These are phyloP conservation scores for Australoheros scitulus DNA, from an alignment of 2,113 vertebrate species.

Conservation along the genomic window DNA sequence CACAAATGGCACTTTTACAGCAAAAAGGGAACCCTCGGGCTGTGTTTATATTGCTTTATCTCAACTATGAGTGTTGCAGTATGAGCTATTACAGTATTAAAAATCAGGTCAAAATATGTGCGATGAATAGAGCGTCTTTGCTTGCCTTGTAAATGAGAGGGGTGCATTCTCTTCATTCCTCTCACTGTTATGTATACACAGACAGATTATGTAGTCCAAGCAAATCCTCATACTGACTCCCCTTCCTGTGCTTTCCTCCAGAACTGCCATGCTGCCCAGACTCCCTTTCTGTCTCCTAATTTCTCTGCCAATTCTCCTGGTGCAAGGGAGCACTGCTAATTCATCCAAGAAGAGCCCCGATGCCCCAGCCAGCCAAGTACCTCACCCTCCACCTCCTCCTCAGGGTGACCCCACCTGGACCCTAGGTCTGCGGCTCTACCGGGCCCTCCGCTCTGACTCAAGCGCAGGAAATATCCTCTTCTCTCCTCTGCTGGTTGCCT, in stretches of 20 bases:
- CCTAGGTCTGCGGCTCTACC: constrained; percentile 69
- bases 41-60: constrained; percentile 37
- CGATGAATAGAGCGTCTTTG: not conserved
- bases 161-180: not conserved
- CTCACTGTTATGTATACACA: not conserved
- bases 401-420: constrained; percentile 70
- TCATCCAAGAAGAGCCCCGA: constrained; percentile 27
- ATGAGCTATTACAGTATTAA: not conserved
- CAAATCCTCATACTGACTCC: not conserved
- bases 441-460: constrained; percentile 42
- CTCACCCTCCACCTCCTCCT: not conserved
- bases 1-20: constrained; percentile 15
- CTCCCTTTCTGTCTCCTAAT: constrained; percentile 32
- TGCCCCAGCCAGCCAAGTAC: not conserved
- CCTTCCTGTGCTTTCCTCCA: constrained; percentile 15
- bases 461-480: constrained; percentile 60
- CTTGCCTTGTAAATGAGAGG: not conserved
- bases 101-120: not conserved
- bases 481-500: constrained; percentile 69
- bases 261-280: constrained; percentile 60
- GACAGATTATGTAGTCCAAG: not conserved
- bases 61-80: constrained; percentile 18
- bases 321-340: constrained; percentile 13
- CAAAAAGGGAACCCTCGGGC: not conserved
- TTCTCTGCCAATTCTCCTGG: constrained; percentile 43